Evolutionary conservation across 1,140 invertebrate species (phyloP), one percentile per base, ranked within the genome.

Genomic region (Zaprionus taronus): DNA sequence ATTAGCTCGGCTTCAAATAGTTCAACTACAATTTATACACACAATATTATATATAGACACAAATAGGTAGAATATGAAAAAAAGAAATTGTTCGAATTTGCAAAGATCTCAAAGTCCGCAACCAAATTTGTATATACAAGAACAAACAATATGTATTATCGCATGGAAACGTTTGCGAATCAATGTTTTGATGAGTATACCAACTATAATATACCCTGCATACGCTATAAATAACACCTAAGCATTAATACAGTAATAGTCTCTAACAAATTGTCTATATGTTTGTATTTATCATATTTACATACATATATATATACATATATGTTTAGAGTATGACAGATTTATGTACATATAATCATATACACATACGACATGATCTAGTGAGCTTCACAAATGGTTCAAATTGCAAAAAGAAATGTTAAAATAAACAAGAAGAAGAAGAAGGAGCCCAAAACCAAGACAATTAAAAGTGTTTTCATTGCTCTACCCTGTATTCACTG

Each of bases 1-100:
- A 75, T 41, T 71, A 72, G 68, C 55, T 38, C 38, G 68, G 73
- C 73, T 76, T 76, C 68, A 66, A 58, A 65, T 61, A 72, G 73
- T 72, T 72, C 51, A 61, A 65, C 63, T 51, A 31, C 58, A 4
- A 34, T 11, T 26, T 20, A 26, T 28, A 53, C 7, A 53, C 4
- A 62, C 5, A 61, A 17, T 49, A 36, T n/a, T 24, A 17, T 34
- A 14, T 51, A 49, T 17, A 24, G 12, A 26, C 24, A 15, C 22
- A 7, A 58, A 68, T 26, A 49, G n/a, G 22, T 14, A 53, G 26
- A 58, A 53, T 34, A 34, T 41, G 14, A 58, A 34, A 31, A 38
- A n/a, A 31, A 22, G 0, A n/a, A 41, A 61, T 44, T 41, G 17
- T 15, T 58, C n/a, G 28, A 64, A 64, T 49, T 62, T 49, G 9